Evolutionary conservation across 2,113 vertebrate genomes (phyloP), one percentile per base, ranked within the genome.

Genomic region (Menidia beryllina): DNA sequence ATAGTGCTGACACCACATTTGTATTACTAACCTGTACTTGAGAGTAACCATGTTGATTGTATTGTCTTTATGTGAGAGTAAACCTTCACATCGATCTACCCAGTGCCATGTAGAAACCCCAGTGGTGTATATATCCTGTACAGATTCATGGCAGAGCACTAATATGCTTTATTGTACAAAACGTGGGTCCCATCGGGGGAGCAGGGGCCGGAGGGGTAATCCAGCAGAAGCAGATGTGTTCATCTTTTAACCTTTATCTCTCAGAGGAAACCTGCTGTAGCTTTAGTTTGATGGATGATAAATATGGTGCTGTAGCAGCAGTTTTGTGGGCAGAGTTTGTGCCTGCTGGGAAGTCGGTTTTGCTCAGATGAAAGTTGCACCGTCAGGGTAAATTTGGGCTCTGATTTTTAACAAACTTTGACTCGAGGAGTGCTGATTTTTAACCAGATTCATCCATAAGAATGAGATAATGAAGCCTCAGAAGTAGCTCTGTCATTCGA

Each of bases 51-150:
- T 96, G 95, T 97, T 95, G 94, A 94, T 95, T 96, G 95, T 98
- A 96, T 95, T 90, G 95, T 99, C 94, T 95, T 89, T 94, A 94
- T 96, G 96, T 98, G 96, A 93, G 82, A 88, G 89, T 93, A 87
- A 94, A 95, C 96, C 93, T 94, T 95, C 95, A 94, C 95, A 75
- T 89, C 66, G 23, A 82, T 75, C 85, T 93, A 93, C 92, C 92
- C 94, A 94, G 93, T 95, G 95, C 96, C 96, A 96, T 95, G 82
- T 81, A 83, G 85, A 82, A 95, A 88, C 95, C 94, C 62, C 94
- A 94, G 94, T 95, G 94, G 91, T 98, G 97, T 98, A 97, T 88
- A 98, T 97, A 96, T 90, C 95, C 95, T 98, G 97, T 94, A 97
- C 94, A 95, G 93, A 94, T 93, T 93, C 93, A 94, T 91, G 93